These are phyloP conservation scores for Subacronicta megacephala DNA, from an alignment of 2,888 invertebrate genomes.

Conservation along the genomic window DNA sequence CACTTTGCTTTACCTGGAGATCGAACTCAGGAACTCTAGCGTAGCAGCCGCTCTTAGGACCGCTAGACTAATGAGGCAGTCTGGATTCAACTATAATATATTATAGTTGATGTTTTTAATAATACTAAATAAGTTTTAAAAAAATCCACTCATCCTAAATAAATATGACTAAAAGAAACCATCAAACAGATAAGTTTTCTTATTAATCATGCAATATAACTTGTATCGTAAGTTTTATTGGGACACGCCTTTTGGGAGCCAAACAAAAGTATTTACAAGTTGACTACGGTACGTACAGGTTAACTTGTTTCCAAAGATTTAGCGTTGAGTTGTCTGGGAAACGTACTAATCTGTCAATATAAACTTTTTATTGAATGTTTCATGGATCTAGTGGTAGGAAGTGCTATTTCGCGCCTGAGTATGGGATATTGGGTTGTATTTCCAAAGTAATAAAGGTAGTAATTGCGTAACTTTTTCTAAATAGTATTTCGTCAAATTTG, in stretches of 20 bases:
- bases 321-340: slow-evolving; percentile 20
- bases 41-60: no score
- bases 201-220: slow-evolving; percentile 65
- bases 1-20: no score
- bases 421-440: neutral
- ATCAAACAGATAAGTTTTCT: slow-evolving; percentile 54
- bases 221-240: slow-evolving; percentile 67
- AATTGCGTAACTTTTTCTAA: no score
- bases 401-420: neutral
- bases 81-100: no score
- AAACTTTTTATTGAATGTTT: slow-evolving; percentile 15
- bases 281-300: slow-evolving; percentile 43
- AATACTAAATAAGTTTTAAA: neutral
- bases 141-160: neutral
- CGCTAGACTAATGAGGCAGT: neutral
- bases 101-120: no score
- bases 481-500: no score
- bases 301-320: slow-evolving; percentile 49
- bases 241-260: slow-evolving; percentile 59
- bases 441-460: neutral
- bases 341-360: slow-evolving; percentile 24
- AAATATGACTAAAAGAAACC: slow-evolving; percentile 6
- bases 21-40: no score
- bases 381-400: neutral
- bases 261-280: slow-evolving; percentile 61